Percentiles rank a stretch among this genome's conserved stretches.
phyloP scores from a whole-genome alignment of 2,113 vertebrate genomes.

The Spermophilus dauricus region DNA sequence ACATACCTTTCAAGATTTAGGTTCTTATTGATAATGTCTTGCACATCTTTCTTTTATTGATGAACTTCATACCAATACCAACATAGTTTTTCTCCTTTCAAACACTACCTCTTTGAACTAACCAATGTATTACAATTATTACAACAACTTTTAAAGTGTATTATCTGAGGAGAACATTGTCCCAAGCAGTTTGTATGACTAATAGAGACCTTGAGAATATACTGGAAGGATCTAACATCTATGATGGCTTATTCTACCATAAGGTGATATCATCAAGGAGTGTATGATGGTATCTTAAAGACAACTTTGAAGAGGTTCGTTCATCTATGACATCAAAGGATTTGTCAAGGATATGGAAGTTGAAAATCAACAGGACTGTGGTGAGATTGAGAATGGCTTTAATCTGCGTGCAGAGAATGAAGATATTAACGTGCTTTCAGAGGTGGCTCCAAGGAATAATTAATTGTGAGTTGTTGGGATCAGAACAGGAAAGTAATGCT shows the following conservation, averaged over 20 bases:
- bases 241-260: too few species aligned
- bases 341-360: not conserved
- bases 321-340: not conserved
- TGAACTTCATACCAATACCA: not conserved
- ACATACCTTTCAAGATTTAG: not conserved
- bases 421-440: not conserved
- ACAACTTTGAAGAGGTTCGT: not conserved
- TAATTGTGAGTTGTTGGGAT: too few species aligned
- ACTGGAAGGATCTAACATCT: not conserved
- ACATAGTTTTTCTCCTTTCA: not conserved
- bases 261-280: not conserved
- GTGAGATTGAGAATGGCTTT: not conserved
- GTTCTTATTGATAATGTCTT: not conserved
- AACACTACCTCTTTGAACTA: not conserved
- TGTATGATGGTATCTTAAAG: not conserved
- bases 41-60: not conserved
- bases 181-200: not conserved
- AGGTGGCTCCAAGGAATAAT: not conserved
- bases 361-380: not conserved
- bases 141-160: not conserved
- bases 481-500: not conserved
- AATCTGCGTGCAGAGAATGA: too few species aligned
- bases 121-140: not conserved
- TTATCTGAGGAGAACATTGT: not conserved
- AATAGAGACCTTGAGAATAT: not conserved